A percentile compares a stretch with the other conserved stretches of the same genome.
Conservation (phyloP, 1,140 invertebrate genomes). For the Drosophila ironensis region DNA sequence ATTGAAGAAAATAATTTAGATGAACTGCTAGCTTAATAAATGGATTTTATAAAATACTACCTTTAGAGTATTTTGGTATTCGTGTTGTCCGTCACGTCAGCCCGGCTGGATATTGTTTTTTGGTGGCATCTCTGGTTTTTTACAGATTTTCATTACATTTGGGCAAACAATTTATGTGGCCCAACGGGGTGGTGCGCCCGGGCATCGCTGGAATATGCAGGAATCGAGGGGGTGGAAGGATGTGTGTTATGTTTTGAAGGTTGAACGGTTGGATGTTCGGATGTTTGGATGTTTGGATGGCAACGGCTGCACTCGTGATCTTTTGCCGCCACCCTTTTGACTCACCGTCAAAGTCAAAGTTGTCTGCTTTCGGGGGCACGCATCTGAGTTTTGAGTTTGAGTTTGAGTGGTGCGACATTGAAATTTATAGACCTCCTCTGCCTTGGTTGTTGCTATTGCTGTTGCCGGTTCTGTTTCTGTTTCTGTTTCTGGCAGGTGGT, state of each 20-base stretch:
- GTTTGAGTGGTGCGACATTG: slow-evolving; percentile 55
- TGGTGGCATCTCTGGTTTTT: neutral
- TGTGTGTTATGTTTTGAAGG: too few relatives aligned
- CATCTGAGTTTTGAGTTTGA: neutral
- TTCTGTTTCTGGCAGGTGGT: slow-evolving; percentile 34
- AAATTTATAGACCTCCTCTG: slow-evolving; percentile 58
- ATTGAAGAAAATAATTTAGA: neutral
- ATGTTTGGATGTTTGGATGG: neutral
- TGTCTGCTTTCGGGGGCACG: slow-evolving; percentile 14
- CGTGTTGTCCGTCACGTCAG: neutral
- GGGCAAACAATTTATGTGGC: slow-evolving; percentile 66
- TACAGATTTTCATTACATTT: slow-evolving; percentile 61
- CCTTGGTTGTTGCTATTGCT: neutral
- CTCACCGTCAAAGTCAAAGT: slow-evolving; percentile 24
- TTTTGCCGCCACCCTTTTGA: slow-evolving; percentile 26
- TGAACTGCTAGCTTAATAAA: neutral
- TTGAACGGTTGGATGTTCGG: slow-evolving; percentile 3
- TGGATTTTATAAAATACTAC: neutral
- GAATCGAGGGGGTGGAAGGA: too few relatives aligned
- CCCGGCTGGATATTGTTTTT: neutral
- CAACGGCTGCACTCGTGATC: slow-evolving; percentile 19
- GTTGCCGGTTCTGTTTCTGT: neutral
- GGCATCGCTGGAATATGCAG: neutral
- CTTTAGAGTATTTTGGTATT: slow-evolving; percentile 8
- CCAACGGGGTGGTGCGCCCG: slow-evolving; percentile 39